Evolutionary conservation across 2,797 vertebrate genomes (phyloP), one percentile per base, ranked within the genome.

Genomic region (Myotis planiceps): DNA sequence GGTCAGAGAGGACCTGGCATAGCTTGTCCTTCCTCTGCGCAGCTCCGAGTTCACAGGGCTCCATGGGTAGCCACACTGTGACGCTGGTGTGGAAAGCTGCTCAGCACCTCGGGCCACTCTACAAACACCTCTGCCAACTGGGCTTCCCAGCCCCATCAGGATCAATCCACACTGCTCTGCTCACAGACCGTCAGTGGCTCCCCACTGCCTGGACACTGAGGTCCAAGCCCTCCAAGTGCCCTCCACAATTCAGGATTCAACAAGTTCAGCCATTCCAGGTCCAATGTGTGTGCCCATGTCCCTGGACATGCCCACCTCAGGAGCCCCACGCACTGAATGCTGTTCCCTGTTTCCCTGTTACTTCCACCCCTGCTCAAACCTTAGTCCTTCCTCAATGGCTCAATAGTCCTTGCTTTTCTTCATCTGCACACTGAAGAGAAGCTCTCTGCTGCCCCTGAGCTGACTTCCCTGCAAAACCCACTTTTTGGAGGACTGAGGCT

Each of bases 1-100:
- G 23, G 51, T 29, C 51, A 21, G 60, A 37, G 71, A 60, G 32
- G 29, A 34, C 13, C 55, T 60, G 58, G 58, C 58, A 60, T 60
- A 60, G 58, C 58, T 60, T 60, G 58, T 76, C 88, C 55, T 95
- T 88, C 90, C 32, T 91, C 49, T 23, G 69, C 29, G 21, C 25
- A 85, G 29, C 82, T 95, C 32, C 51, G 25, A 76, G 71, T n/a
- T 13, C 39, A 76, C 95, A 88, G 14, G 23, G 75, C 18, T 58
- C 74, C n/a, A 6, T 2, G 69, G 86, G 13, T 37, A 90, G 87
- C 53, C 29, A 87, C 66, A 63, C 4, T 6, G 47, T 4, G 19
- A 82, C 2, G 3, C 27, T 2, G 8, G n/a, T 0, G 0, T 4
- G 32, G 63, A 27, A n/a, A 55, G 49, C 42, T 0, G 5, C 82